Percentiles rank a stretch among this genome's conserved stretches.
Evolutionary conservation across 2,797 vertebrate genomes (phyloP).

Genomic region (Sternarchorhynchus goeldii): DNA sequence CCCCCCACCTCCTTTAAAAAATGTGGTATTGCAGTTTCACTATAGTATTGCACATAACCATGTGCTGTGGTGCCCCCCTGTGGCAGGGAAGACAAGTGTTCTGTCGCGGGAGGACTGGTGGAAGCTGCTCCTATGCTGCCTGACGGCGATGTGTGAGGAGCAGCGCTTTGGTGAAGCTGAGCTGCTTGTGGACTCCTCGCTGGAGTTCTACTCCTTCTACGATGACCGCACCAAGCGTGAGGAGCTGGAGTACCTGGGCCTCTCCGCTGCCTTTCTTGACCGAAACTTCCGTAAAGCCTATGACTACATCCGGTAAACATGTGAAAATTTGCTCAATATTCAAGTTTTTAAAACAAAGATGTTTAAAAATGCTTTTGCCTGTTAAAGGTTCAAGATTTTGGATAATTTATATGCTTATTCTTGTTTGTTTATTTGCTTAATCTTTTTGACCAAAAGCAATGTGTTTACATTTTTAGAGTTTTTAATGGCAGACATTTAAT

Average conservation of each 20-base stretch:
- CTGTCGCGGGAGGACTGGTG: constrained; percentile 97
- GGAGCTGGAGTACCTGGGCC: constrained; percentile 93
- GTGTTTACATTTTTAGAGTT: no score
- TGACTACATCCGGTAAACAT: constrained; percentile 90
- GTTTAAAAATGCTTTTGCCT: no score
- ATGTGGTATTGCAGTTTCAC: no score
- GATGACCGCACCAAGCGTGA: constrained; percentile 91
- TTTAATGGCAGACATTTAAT: no score
- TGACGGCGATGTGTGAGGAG: constrained; percentile 85
- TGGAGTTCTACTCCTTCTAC: constrained; percentile 97
- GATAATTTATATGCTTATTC: no score
- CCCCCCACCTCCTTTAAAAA: no score
- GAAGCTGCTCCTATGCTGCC: constrained; percentile 87
- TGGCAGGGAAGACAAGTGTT: constrained; percentile 81
- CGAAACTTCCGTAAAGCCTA: constrained; percentile 92
- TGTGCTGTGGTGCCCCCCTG: neutral
- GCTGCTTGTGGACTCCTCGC: constrained; percentile 89
- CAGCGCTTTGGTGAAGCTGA: constrained; percentile 88
- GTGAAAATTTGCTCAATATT: neutral
- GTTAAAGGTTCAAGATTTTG: no score
- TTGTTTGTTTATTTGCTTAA: no score
- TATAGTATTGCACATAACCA: no score
- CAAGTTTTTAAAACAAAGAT: no score
- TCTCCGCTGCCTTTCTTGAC: constrained; percentile 91
- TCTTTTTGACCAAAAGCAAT: no score